Base-by-base conservation (phyloP, 2,888 invertebrate genomes). In the Conomelus anceps region DNA sequence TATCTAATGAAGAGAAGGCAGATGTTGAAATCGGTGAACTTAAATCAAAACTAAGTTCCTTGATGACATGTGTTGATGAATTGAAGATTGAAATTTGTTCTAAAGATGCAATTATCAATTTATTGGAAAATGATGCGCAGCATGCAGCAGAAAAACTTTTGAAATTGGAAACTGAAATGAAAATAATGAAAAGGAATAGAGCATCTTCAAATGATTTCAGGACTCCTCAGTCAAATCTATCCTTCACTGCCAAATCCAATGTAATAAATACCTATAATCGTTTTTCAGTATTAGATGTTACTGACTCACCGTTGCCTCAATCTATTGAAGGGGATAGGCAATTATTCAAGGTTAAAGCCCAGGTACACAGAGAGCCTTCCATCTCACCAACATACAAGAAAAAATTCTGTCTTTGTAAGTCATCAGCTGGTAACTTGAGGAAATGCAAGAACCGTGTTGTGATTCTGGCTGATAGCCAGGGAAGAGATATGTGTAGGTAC, bases 381-480 rank as follows among this genome's bases (percentile, higher is more conserved):
- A 1, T n/a, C n/a, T n/a, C n/a, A n/a, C n/a, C n/a, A n/a, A n/a
- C n/a, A n/a, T n/a, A n/a, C n/a, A n/a, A n/a, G n/a, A n/a, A n/a
- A n/a, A n/a, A n/a, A n/a, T n/a, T n/a, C n/a, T n/a, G n/a, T n/a
- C n/a, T n/a, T n/a, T n/a, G n/a, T n/a, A n/a, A n/a, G n/a, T n/a
- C n/a, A n/a, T n/a, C n/a, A n/a, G n/a, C n/a, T n/a, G n/a, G n/a
- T n/a, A 9, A 4, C 85, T 22, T 4, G 22, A 85, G 22, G 22
- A 85, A 9, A 85, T 22, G 22, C 17, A 87, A 20, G 17, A 87
- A 87, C 23, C 23, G 87, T 6, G 22, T 87, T 24, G 23, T 87
- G 22, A 87, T 87, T 24, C 34, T 87, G 20, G 26, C 87, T 24
- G 87, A 87, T 17, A 87, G 87, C 23, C 87, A 87, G 23, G 87